These are phyloP conservation scores for Hirtodrosophila alboralis DNA, from an alignment of 2,888 invertebrate species.

Conservation along the genomic window DNA sequence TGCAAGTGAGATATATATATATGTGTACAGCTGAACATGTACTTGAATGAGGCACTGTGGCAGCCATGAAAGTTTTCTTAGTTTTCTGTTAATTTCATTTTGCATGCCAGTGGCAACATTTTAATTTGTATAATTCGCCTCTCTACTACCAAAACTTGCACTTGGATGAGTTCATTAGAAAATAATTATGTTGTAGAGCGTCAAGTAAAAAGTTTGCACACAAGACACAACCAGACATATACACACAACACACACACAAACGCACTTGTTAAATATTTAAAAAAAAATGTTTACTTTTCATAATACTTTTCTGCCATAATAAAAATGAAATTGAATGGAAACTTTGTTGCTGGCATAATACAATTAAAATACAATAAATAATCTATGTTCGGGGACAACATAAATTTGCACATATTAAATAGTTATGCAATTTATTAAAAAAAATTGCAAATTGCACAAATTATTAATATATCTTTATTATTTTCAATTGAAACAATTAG, in stretches of 20 bases:
- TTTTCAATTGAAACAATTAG: conserved; percentile 45
- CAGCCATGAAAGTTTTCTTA: conserved; percentile 38
- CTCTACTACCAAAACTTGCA: too few relatives aligned
- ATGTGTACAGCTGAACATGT: conserved; percentile 5
- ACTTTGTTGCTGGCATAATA: conserved; percentile 31
- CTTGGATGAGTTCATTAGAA: conserved; percentile 53
- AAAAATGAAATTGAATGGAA: conserved; percentile 10
- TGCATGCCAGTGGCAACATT: conserved; percentile 34
- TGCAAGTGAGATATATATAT: conserved; percentile 48
- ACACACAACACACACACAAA: conserved; percentile 10
- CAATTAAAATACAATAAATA: conserved; percentile 34
- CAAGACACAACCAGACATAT: conserved; percentile 13
- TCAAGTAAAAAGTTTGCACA: conserved; percentile 35
- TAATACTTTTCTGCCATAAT: conserved; percentile 6
- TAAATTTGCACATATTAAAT: conserved; percentile 29
- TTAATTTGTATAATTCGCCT: conserved; percentile 56
- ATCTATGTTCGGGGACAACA: conserved; percentile 13
- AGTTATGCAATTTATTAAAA: conserved; percentile 34
- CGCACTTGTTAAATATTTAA: conserved; percentile 47
- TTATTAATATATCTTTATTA: conserved; percentile 38
- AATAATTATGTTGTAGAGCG: conserved; percentile 49
- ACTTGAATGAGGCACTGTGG: conserved; percentile 25
- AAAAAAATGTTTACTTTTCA: conserved; percentile 16
- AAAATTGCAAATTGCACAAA: conserved; percentile 32
- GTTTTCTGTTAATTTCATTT: conserved; percentile 37